A percentile compares a stretch with the other conserved stretches of the same genome.
Conservation (phyloP, 2,888 invertebrate genomes). For the Coleophora flavipennella region DNA sequence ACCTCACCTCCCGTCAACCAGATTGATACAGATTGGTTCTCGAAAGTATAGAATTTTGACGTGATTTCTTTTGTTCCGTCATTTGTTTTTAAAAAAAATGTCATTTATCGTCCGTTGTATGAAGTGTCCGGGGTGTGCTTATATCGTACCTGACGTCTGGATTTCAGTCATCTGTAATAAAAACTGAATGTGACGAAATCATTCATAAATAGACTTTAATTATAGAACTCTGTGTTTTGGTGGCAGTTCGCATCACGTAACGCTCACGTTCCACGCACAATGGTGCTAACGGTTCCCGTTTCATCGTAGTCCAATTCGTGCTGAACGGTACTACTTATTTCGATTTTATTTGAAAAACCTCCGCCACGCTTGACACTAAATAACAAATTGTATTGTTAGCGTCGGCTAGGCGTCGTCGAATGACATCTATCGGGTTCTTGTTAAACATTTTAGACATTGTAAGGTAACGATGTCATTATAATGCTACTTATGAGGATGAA, state of each 20-base stretch:
- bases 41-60: too few relatives aligned
- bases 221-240: slow-evolving; percentile 30
- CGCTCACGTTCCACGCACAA: slow-evolving; percentile 52
- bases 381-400: slow-evolving; percentile 45
- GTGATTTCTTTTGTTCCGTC: too few relatives aligned
- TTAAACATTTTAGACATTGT: slow-evolving; percentile 28
- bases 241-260: slow-evolving; percentile 31
- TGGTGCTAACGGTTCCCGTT: slow-evolving; percentile 47
- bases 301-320: slow-evolving; percentile 37
- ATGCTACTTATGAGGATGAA: slow-evolving; percentile 3
- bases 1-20: too few relatives aligned
- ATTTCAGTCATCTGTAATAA: too few relatives aligned
- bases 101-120: too few relatives aligned
- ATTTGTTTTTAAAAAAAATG: too few relatives aligned
- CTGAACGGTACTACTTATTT: slow-evolving; percentile 48
- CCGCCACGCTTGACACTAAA: slow-evolving; percentile 32
- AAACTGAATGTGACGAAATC: too few relatives aligned
- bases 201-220: slow-evolving; percentile 24
- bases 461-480: slow-evolving; percentile 25
- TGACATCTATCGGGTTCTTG: slow-evolving; percentile 34
- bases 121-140: too few relatives aligned
- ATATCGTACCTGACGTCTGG: too few relatives aligned
- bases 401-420: too few relatives aligned
- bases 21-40: too few relatives aligned
- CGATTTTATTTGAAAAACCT: slow-evolving; percentile 46